A percentile compares a stretch with the other conserved stretches of the same genome.
Evolutionary conservation across 2,797 vertebrate species (phyloP).

Genomic region (Danio choprae): DNA sequence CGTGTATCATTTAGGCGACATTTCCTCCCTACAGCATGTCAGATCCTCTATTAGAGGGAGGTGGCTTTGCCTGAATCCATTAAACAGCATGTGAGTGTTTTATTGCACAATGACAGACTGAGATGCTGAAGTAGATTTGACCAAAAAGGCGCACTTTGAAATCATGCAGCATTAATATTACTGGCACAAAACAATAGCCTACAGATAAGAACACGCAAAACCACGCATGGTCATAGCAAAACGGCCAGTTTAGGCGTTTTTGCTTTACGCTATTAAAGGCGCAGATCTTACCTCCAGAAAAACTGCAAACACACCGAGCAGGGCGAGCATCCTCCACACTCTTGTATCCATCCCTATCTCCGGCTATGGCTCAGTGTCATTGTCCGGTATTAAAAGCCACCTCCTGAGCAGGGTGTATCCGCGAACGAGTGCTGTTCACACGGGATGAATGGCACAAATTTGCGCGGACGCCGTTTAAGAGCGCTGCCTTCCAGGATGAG

Average conservation of each 20-base stretch:
- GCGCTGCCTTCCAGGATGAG: conserved; percentile 32
- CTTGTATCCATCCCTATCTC: conserved; percentile 78
- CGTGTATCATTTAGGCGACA: conserved; percentile 19
- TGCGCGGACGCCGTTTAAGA: conserved; percentile 46
- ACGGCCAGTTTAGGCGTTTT: conserved; percentile 28
- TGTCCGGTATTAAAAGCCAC: conserved; percentile 62
- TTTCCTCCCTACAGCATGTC: conserved; percentile 38
- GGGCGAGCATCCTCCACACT: conserved; percentile 73
- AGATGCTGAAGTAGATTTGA: conserved; percentile 32
- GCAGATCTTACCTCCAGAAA: conserved; percentile 75
- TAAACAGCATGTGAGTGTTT: conserved; percentile 37
- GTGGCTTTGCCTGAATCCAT: conserved; percentile 58
- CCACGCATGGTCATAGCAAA: not conserved
- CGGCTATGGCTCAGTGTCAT: conserved; percentile 72
- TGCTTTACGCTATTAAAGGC: conserved; percentile 35
- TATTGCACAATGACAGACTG: conserved; percentile 55
- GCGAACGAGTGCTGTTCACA: conserved; percentile 18
- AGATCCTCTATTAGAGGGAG: conserved; percentile 46
- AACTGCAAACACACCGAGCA: conserved; percentile 75
- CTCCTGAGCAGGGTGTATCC: conserved; percentile 44
- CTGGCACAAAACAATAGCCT: not conserved
- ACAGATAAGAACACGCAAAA: not conserved
- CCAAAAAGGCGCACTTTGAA: conserved; percentile 14
- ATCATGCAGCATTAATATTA: conserved; percentile 16
- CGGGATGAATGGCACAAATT: conserved; percentile 25